Evolutionary conservation across 2,888 invertebrate species (phyloP), one percentile per base, ranked within the genome.

Genomic region (Acheta domesticus): DNA sequence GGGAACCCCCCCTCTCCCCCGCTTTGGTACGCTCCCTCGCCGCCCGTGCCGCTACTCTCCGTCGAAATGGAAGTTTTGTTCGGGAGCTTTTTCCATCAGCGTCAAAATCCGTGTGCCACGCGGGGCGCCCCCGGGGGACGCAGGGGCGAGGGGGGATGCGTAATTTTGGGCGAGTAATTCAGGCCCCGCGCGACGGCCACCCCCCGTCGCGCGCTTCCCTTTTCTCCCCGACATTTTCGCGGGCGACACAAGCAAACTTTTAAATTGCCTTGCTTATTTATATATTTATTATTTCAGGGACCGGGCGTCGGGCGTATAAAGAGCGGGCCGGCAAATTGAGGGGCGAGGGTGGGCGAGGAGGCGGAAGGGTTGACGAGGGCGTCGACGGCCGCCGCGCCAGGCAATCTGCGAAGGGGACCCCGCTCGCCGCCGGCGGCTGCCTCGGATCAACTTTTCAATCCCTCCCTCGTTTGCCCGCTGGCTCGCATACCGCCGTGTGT

Each of bases 201-300:
- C 62, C 62, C n/a, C n/a, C 14, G 16, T 62, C n/a, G 14, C 62
- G 62, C 14, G 62, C 36, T 36, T 36, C 36, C 36, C 62, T 62
- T 62, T 62, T 19, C n/a, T n/a, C 62, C n/a, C n/a, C 62, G 62
- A 62, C n/a, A 11, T n/a, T 62, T 62, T 62, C 62, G 62, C 14
- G 62, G 62, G 62, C 62, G 16, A n/a, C 62, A 62, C 62, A 62
- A 62, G 36, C 62, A 62, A 62, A 62, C 62, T 62, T 62, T 62
- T 62, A 62, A 62, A 62, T 62, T 62, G 62, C 62, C 62, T 62
- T 62, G n/a, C 14, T 36, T 36, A 36, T 36, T 36, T 36, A 36
- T 36, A 36, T 36, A 36, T 36, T 36, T 36, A 36, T 36, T 36
- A 36, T 36, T 36, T 36, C 36, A 8, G 36, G 36, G 36, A 36